Percentiles rank a stretch among this genome's conserved stretches.
Evolutionary conservation across 2,888 invertebrate genomes (phyloP).

Genomic region (Xiphydria camelus): DNA sequence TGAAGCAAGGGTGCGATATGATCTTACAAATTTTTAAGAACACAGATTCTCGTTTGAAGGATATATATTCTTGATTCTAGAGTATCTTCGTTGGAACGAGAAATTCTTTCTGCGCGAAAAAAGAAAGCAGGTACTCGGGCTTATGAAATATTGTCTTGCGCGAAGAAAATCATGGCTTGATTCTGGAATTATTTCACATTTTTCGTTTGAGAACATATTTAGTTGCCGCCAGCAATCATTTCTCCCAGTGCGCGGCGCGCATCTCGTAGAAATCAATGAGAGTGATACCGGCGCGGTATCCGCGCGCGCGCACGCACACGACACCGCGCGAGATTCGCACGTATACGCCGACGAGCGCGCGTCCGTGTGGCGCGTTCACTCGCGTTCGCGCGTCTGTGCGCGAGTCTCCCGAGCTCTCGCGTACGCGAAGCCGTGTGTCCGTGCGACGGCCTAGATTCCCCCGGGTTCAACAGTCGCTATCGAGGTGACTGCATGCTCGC

Average conservation of each 20-base stretch:
- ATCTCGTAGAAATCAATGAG: slow-evolving; percentile 5
- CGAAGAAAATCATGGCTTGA: too few relatives aligned
- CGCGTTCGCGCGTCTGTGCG: not conserved
- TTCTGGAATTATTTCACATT: too few relatives aligned
- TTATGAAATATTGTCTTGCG: too few relatives aligned
- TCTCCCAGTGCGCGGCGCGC: slow-evolving; percentile 38
- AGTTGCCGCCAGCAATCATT: too few relatives aligned
- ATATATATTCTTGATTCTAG: too few relatives aligned
- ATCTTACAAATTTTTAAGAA: too few relatives aligned
- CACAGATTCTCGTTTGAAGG: too few relatives aligned
- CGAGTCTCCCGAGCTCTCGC: slow-evolving; percentile 26
- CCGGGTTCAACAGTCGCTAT: slow-evolving; percentile 58
- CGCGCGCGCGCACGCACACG: slow-evolving; percentile 9
- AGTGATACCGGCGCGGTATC: not conserved
- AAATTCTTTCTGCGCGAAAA: too few relatives aligned
- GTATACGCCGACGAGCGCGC: slow-evolving; percentile 1
- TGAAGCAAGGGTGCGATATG: too few relatives aligned
- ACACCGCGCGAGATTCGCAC: slow-evolving; percentile 27
- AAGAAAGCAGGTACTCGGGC: too few relatives aligned
- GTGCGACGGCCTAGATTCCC: slow-evolving; percentile 61
- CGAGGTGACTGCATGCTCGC: slow-evolving; percentile 53
- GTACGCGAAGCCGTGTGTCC: slow-evolving; percentile 58
- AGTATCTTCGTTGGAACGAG: too few relatives aligned
- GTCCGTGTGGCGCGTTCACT: not conserved
- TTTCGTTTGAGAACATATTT: too few relatives aligned